Conservation (phyloP, 2,797 vertebrate genomes). For the Eospalax fontanierii region DNA sequence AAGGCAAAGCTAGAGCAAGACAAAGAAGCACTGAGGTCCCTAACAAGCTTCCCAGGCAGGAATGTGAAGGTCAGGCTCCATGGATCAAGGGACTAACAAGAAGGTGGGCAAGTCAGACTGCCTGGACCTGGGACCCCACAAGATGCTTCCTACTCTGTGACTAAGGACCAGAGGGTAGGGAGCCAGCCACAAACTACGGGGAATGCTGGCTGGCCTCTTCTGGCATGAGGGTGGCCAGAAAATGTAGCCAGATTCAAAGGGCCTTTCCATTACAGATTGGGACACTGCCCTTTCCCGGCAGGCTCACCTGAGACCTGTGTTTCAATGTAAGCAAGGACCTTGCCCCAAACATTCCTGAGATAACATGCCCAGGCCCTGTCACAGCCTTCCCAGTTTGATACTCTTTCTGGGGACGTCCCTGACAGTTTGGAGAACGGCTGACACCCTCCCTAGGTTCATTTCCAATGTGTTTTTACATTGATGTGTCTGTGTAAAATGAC, state of each 20-base stretch:
- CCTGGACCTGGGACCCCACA: not conserved
- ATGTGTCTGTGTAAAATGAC: constrained; percentile 56
- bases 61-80: not conserved
- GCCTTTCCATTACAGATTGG: constrained; percentile 13
- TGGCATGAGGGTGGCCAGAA: not conserved
- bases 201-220: not conserved
- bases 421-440: not conserved
- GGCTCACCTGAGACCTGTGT: constrained; percentile 28
- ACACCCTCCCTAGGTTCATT: not conserved
- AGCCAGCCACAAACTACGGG: not conserved
- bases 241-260: constrained; percentile 20
- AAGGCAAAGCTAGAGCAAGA: not conserved
- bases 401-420: not conserved
- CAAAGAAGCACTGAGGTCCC: not conserved
- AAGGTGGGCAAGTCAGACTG: not conserved
- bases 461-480: not conserved
- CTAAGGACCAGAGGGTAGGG: not conserved
- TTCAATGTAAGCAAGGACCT: constrained; percentile 57
- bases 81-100: not conserved
- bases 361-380: not conserved
- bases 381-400: not conserved
- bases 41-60: not conserved
- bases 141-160: not conserved
- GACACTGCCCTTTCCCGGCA: not conserved
- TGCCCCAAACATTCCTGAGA: constrained; percentile 77